A percentile compares a stretch with the other conserved stretches of the same genome.
phyloP scores from a whole-genome alignment of 2,113 vertebrate species.

The Anseranas semipalmata region DNA sequence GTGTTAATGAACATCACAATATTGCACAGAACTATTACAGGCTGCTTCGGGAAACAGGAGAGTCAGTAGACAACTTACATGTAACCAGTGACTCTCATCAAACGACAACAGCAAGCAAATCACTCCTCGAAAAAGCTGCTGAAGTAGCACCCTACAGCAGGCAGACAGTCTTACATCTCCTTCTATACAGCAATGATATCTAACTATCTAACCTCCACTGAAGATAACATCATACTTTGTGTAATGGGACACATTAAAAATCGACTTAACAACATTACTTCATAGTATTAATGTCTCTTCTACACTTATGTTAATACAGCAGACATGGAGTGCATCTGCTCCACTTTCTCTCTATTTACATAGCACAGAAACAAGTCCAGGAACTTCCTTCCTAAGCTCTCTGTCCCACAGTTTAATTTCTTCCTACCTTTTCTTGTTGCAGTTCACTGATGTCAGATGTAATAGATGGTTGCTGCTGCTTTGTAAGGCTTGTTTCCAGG shows the following conservation, averaged over 20 bases:
- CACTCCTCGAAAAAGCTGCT: not conserved
- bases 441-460: not conserved
- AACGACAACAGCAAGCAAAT: not conserved
- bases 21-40: not conserved
- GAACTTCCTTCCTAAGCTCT: not conserved
- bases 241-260: not conserved
- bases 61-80: not conserved
- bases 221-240: not conserved
- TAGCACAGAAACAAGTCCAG: not conserved
- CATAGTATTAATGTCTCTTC: not conserved
- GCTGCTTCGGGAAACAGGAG: not conserved
- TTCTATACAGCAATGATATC: not conserved
- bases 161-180: not conserved
- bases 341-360: not conserved
- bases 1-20: not conserved
- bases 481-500: not conserved
- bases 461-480: not conserved
- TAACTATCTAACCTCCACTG: not conserved
- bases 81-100: not conserved
- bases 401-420: not conserved
- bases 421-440: not conserved
- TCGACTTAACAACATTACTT: not conserved
- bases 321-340: not conserved
- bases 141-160: not conserved
- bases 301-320: not conserved